Base-by-base conservation (phyloP, 2,888 invertebrate genomes). In the Allygus modestus region DNA sequence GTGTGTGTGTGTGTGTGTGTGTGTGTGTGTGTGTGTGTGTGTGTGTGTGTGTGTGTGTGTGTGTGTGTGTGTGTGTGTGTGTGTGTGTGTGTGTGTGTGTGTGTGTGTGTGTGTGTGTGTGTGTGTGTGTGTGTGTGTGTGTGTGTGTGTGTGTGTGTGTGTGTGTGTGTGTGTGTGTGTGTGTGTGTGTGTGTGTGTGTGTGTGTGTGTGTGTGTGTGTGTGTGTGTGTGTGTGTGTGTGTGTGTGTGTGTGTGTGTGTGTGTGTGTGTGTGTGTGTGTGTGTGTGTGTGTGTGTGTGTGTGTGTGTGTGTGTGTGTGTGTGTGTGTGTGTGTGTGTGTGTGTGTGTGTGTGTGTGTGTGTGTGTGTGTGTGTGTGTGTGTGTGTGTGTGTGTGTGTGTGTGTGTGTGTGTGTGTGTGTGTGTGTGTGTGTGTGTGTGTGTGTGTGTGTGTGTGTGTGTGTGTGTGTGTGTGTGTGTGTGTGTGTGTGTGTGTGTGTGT, bases 371-470 rank as follows among this genome's bases (percentile, higher is more conserved):
- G 71, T 71, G 71, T 71, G 71, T 71, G 71, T 71, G 71, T 71
- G 71, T 71, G 71, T 71, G 71, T 71, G 71, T 71, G 71, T 71
- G 71, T 71, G 71, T 71, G 71, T 71, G 71, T 71, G 71, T 71
- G 71, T 71, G 71, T 71, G 71, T 71, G 71, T 71, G 71, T 71
- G 71, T 71, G 71, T 71, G 71, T 71, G 71, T 71, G 71, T 87
- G 58, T 87, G 58, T 23, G 58, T 23, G 58, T 23, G 58, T 23
- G 58, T 23, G 58, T 58, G 58, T 58, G 58, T 58, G 58, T 58
- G n/a, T 58, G 58, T 58, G 58, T 58, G 58, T 58, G 58, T 58
- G 58, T 58, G 58, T 58, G 58, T 58, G 58, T 58, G 58, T 58
- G 58, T 58, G 58, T 58, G 58, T 58, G 58, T 58, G 58, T 58